Conservation (phyloP, 2,888 invertebrate genomes). For the Andrena bucephala region DNA sequence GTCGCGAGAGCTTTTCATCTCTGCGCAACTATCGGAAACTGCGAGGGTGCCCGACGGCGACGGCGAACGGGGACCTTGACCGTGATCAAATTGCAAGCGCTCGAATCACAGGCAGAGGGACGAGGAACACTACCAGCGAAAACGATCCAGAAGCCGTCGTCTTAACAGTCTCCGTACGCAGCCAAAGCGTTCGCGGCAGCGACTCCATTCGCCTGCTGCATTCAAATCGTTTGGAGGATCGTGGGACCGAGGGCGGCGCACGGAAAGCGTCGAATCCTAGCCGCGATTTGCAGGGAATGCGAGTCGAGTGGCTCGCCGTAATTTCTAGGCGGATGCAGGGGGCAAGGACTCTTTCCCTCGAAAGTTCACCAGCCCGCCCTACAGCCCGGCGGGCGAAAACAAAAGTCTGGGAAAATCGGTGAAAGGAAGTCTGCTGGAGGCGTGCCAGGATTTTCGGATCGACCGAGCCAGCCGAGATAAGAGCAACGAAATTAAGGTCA, state of each 20-base stretch:
- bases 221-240: slow-evolving; percentile 66
- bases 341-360: slow-evolving; percentile 1
- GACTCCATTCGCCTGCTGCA: slow-evolving; percentile 52
- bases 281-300: slow-evolving; percentile 66
- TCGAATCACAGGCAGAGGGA: neutral
- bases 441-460: slow-evolving; percentile 2
- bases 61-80: slow-evolving; percentile 3
- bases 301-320: slow-evolving; percentile 34
- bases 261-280: slow-evolving; percentile 60
- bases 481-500: slow-evolving; percentile 16
- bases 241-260: slow-evolving; percentile 55
- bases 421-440: neutral
- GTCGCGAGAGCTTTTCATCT: no score
- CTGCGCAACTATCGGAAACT: neutral
- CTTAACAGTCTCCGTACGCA: slow-evolving; percentile 48
- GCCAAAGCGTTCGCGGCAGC: slow-evolving; percentile 39
- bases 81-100: slow-evolving; percentile 9
- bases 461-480: neutral
- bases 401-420: neutral
- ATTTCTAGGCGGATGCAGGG: slow-evolving; percentile 16
- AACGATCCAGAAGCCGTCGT: slow-evolving; percentile 46
- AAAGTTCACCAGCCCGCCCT: neutral
- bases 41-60: neutral
- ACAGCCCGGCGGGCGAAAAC: neutral
- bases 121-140: neutral